Evolutionary conservation across 2,797 vertebrate genomes (phyloP).

Genomic region (Petrocephalus schoutedeni): DNA sequence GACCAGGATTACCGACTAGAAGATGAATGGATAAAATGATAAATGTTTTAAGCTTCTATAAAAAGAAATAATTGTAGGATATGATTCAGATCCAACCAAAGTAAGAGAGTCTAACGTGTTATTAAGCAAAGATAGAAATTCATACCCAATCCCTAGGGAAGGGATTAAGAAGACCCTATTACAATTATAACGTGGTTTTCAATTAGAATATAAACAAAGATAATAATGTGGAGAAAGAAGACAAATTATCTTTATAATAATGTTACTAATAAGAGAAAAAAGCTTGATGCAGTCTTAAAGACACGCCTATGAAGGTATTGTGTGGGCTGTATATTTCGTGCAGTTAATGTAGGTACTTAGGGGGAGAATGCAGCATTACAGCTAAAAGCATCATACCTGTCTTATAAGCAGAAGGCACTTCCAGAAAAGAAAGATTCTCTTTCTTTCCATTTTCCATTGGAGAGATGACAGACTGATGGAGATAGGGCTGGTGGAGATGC

Average conservation of each 20-base stretch:
- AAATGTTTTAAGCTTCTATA: background rate
- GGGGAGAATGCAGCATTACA: background rate
- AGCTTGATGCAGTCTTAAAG: background rate
- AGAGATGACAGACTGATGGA: background rate
- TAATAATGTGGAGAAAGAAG: background rate
- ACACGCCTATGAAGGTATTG: no score
- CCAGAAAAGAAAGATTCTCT: background rate
- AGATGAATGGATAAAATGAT: background rate
- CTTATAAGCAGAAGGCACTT: background rate
- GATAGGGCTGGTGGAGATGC: background rate
- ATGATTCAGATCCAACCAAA: background rate
- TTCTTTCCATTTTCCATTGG: background rate
- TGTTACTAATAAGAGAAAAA: background rate
- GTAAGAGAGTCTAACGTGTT: background rate
- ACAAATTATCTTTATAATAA: background rate
- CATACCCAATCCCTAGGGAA: background rate
- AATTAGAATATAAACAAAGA: conserved; percentile 4
- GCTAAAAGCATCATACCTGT: background rate
- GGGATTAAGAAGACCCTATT: background rate
- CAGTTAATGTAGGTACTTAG: background rate
- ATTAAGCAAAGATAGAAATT: background rate
- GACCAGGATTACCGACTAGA: background rate
- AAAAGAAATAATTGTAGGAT: background rate
- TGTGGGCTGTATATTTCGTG: background rate
- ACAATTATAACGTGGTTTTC: background rate